Conservation (phyloP, 2,113 vertebrate species). For the Lophotis ruficrista region DNA sequence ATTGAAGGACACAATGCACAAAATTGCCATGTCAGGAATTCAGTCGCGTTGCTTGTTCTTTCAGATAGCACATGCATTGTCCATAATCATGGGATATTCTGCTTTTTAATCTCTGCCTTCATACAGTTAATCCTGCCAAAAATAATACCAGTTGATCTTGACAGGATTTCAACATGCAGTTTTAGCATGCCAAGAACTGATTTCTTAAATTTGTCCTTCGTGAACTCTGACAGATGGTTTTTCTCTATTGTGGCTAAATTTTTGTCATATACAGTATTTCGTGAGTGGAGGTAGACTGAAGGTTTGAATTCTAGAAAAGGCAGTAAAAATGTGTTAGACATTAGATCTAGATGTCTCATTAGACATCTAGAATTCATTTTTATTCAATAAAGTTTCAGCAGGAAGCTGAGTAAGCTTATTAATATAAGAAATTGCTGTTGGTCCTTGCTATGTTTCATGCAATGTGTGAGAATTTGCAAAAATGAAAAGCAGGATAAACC, state of each 20-base stretch:
- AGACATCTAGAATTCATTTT: constrained; percentile 36
- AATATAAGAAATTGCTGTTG: constrained; percentile 32
- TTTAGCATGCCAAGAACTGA: not conserved
- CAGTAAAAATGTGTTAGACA: not conserved
- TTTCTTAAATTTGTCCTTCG: not conserved
- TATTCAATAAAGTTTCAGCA: constrained; percentile 40
- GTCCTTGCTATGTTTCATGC: not conserved
- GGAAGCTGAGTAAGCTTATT: not conserved
- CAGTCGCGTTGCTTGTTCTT: not conserved
- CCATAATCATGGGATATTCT: not conserved
- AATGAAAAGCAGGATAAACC: not conserved
- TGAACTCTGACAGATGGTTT: not conserved
- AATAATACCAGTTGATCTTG: constrained; percentile 13
- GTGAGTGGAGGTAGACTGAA: not conserved
- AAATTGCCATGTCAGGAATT: not conserved
- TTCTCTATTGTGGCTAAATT: not conserved
- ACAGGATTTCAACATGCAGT: not conserved
- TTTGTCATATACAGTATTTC: not conserved
- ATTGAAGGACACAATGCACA: not conserved
- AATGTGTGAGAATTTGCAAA: not conserved
- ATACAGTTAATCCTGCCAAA: constrained; percentile 11
- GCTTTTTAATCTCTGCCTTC: not conserved
- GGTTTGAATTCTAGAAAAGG: not conserved
- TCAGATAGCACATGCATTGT: not conserved
- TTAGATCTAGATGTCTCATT: not conserved